These are phyloP conservation scores for Chloromyia formosa DNA, from an alignment of 2,888 invertebrate species.

Conservation along the genomic window DNA sequence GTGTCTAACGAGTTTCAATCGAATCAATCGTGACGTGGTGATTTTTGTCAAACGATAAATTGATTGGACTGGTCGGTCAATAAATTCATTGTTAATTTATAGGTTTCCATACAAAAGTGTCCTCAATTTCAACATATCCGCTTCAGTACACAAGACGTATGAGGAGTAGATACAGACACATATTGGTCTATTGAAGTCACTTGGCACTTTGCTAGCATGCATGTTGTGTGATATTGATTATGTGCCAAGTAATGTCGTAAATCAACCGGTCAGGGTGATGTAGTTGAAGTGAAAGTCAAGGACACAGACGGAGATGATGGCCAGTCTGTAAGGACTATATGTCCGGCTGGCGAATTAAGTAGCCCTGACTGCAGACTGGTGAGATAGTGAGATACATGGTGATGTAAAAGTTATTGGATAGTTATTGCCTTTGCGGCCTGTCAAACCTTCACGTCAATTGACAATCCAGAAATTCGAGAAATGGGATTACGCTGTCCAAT, in stretches of 20 bases:
- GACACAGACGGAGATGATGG: background rate
- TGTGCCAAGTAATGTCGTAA: constrained; percentile 24
- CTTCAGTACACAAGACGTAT: no score
- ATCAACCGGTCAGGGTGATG: constrained; percentile 12
- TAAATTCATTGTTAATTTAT: constrained; percentile 19
- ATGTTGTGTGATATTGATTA: constrained; percentile 22
- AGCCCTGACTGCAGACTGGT: no score
- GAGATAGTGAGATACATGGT: no score
- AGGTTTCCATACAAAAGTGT: background rate
- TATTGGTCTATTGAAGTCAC: background rate
- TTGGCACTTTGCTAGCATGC: constrained; percentile 5
- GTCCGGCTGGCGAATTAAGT: background rate
- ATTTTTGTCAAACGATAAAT: constrained; percentile 22
- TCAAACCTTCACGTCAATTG: no score
- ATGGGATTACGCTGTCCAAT: no score
- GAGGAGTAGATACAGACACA: no score
- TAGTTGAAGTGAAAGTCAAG: background rate
- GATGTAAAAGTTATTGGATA: no score
- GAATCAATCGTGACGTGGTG: constrained; percentile 14
- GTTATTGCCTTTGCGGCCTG: no score
- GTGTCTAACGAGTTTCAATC: background rate
- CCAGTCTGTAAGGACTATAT: constrained; percentile 7
- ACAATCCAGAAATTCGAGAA: no score
- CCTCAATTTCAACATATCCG: no score
- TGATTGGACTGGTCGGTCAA: constrained; percentile 17